Base-by-base conservation (phyloP, 2,888 invertebrate genomes). In the Dryocosmus kuriphilus region DNA sequence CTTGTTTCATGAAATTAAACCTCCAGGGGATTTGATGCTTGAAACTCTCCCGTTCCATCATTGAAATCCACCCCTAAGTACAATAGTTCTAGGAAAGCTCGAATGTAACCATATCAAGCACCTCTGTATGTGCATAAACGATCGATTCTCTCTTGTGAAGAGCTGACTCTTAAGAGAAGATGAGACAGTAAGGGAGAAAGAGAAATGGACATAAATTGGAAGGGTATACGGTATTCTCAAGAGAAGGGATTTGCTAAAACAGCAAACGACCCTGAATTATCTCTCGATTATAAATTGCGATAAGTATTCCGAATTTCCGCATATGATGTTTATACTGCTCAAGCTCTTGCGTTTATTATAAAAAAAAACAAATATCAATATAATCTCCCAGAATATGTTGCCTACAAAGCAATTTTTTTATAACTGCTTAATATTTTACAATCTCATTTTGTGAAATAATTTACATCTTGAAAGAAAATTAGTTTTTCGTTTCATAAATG, bases 11-110 rank as follows among this genome's bases (percentile, higher is more conserved):
- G 71, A 71, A 71, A 51, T 71, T 71, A 51, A 71, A 71, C 71
- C 71, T 71, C 71, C 46, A n/a, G 71, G 71, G 71, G 71, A 51
- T 71, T 71, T 71, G 67, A 71, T 71, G 67, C 67, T 46, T 71
- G 67, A 71, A 71, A 71, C 46, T 9, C 11, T 9, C 71, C 71
- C 71, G n/a, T 71, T 71, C 71, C 71, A 51, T 71, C 71, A 71
- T 51, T 71, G 71, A 71, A 71, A 71, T 46, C 46, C 71, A 32
- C 51, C 71, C 71, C 51, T 51, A 30, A 71, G 71, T 71, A 71
- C 71, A 71, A 71, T 71, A 71, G 71, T 51, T 51, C n/a, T 71
- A 30, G n/a, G 51, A 71, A 71, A 71, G 71, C 71, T 51, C n/a
- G 71, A 71, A 51, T 71, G 30, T 71, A 71, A 71, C 71, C 71